Evolutionary conservation across 2,797 vertebrate genomes (phyloP).

Genomic region (Hoplostethus mediterraneus): DNA sequence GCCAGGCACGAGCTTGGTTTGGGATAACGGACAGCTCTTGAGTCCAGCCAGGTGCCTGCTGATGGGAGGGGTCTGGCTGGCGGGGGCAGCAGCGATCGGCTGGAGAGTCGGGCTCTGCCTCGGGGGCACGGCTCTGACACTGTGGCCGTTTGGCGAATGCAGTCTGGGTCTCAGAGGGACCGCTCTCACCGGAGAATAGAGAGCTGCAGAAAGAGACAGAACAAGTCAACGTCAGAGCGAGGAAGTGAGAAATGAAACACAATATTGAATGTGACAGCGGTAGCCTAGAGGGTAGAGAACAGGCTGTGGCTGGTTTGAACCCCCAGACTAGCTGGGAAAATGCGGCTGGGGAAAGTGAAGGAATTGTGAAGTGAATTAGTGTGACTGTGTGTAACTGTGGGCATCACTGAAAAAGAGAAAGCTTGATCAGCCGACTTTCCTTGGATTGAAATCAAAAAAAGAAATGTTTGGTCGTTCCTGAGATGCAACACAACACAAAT

Average conservation of each 20-base stretch:
- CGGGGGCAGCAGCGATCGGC: constrained; percentile 77
- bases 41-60: constrained; percentile 81
- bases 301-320: too few species aligned
- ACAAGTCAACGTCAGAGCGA: background rate
- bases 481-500: too few species aligned
- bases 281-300: too few species aligned
- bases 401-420: too few species aligned
- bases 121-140: constrained; percentile 79
- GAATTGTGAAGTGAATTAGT: too few species aligned
- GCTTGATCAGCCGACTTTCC: background rate
- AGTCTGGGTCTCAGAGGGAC: constrained; percentile 90
- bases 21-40: constrained; percentile 85
- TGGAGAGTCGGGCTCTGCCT: constrained; percentile 89
- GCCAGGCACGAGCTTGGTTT: constrained; percentile 71
- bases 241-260: background rate
- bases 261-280: background rate
- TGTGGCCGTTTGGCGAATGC: constrained; percentile 83
- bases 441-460: background rate
- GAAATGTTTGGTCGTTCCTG: too few species aligned
- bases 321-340: too few species aligned
- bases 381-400: too few species aligned
- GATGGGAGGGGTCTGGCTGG: constrained; percentile 83
- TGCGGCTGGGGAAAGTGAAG: too few species aligned
- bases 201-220: constrained; percentile 81
- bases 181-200: constrained; percentile 93